Conservation (phyloP, 2,113 vertebrate genomes). For the Callospermophilus lateralis region DNA sequence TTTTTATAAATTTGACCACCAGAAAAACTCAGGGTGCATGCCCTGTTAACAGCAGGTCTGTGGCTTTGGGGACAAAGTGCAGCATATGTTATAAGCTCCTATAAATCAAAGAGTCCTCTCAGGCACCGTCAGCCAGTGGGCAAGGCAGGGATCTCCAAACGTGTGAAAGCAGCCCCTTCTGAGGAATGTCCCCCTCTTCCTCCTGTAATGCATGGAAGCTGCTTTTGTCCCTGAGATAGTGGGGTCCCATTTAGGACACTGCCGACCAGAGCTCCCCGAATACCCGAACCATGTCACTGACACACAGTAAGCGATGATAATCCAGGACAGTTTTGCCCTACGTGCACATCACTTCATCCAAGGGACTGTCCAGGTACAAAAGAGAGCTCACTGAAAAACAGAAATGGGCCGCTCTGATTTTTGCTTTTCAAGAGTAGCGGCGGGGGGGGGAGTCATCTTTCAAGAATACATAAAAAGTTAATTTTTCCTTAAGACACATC, state of each 20-base stretch:
- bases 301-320: constrained; percentile 32
- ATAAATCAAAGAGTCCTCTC: constrained; percentile 65
- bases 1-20: constrained; percentile 74
- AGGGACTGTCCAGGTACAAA: constrained; percentile 22
- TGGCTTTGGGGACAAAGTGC: constrained; percentile 64
- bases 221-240: background rate
- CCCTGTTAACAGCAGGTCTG: constrained; percentile 62
- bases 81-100: constrained; percentile 21
- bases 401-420: background rate
- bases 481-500: constrained; percentile 40
- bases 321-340: background rate
- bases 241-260: background rate
- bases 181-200: background rate
- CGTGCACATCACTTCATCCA: background rate
- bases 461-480: constrained; percentile 64
- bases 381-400: background rate
- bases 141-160: constrained; percentile 39
- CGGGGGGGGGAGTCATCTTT: background rate
- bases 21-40: background rate
- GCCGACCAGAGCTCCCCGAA: background rate
- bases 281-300: background rate
- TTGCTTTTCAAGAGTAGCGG: constrained; percentile 17
- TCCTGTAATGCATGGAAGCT: background rate
- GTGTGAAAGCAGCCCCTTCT: background rate
- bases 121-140: background rate